Base-by-base conservation (phyloP, 2,797 vertebrate genomes). In the Argya squamiceps region DNA sequence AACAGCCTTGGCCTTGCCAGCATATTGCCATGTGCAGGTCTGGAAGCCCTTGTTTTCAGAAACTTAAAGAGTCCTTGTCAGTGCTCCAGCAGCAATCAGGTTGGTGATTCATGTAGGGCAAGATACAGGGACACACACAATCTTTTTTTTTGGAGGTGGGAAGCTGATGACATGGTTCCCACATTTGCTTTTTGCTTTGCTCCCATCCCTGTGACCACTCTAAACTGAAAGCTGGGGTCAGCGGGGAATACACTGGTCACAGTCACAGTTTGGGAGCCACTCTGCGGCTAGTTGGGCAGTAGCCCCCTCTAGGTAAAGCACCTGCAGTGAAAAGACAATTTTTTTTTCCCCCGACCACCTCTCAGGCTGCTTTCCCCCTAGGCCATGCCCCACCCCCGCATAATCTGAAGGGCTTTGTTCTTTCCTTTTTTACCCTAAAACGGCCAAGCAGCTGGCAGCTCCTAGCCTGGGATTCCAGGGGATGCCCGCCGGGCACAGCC, bases 281-380 rank as follows among this genome's bases (percentile, higher is more conserved):
- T 77, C n/a, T 0, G 0, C 1, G 0, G 7, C 44, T 24, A 3
- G 12, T 22, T 49, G 11, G 18, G 16, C 0, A 1, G n/a, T 47
- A 44, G 15, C 6, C 24, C 30, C 16, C 15, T 4, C 37, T 24
- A 41, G 15, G 62, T 43, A 37, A 76, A 37, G 3, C 2, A 7
- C 19, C 30, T 20, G 24, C 3, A 2, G 29, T 6, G 12, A 37
- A 22, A 58, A 71, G 27, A 50, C 5, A 13, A 18, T 55, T 53
- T 15, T 2, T 2, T 15, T 12, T 46, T 2, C 43, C 27, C 27
- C 10, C 0, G 3, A 3, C 26, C 0, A 0, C 67, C 24, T 46
- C 39, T 39, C 37, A 15, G 36, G 12, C 18, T 5, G 5, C 50
- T 30, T 37, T 12, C 2, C 4, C 17, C 36, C 1, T 5, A 15